Evolutionary conservation across 2,113 vertebrate species (phyloP), one percentile per base, ranked within the genome.

Genomic region (Eolophus roseicapilla): DNA sequence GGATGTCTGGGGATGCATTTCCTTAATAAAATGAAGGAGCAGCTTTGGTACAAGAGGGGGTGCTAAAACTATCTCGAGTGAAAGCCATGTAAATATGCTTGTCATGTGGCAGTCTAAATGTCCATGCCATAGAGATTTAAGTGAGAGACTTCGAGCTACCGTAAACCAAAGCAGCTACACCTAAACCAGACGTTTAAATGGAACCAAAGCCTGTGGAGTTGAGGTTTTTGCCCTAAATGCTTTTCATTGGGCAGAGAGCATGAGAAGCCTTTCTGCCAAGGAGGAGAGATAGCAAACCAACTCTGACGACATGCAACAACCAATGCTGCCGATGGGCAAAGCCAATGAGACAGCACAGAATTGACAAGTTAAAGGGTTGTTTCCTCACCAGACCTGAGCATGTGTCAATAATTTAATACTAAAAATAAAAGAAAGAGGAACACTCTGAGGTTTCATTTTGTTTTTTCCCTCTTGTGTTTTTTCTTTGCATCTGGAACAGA

Each of bases 391-490:
- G 57, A 25, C 27, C 17, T 19, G 46, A 35, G 57, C 1, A 0
- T 1, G 33, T 74, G 50, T 62, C 67, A 83, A n/a, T 89, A 49
- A 49, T 46, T 49, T 69, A 65, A 49, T 62, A 74, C 6, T 9
- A 5, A 39, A 64, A 29, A 46, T 35, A 47, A 71, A 55, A 64
- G 50, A 59, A 59, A 55, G 9, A 41, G 3, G 62, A 92, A 37
- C 14, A 46, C 27, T 52, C 63, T 3, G 10, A 29, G 49, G 7
- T 17, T 59, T 62, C 37, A 12, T 13, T 47, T 46, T 20, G 11
- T 0, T 82, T 55, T 21, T 33, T 59, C 3, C 19, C 21, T 41
- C 23, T 25, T 0, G 0, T 44, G n/a, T 29, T 68, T 86, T 67
- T 57, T 4, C 16, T 67, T 46, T 3, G 0, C 5, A 1, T 11